Evolutionary conservation across 2,888 invertebrate genomes (phyloP).

Genomic region (Ischnura elegans): DNA sequence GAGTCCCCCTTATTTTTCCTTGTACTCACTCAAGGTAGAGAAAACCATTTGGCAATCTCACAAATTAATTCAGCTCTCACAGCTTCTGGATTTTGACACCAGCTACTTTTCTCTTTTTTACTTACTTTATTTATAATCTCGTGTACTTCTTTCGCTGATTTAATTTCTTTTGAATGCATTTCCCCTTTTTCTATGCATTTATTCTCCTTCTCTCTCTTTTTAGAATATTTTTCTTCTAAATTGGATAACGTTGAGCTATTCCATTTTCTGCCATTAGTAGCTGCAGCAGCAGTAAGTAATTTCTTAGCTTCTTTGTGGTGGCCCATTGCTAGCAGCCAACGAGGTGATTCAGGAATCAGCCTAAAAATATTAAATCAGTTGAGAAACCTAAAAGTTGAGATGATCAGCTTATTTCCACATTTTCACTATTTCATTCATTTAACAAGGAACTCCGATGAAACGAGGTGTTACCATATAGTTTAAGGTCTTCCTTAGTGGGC

Average conservation of each 20-base stretch:
- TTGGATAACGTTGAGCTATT: background rate
- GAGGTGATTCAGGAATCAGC: slow-evolving; percentile 77
- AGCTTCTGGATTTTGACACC: background rate
- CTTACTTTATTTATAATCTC: background rate
- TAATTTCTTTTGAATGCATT: slow-evolving; percentile 12
- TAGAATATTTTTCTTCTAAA: slow-evolving; percentile 22
- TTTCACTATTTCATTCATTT: background rate
- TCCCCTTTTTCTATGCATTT: background rate
- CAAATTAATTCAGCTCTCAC: too few species aligned
- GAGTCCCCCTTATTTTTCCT: too few species aligned
- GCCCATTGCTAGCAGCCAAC: slow-evolving; percentile 76
- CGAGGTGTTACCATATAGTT: too few species aligned
- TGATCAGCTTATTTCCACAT: background rate
- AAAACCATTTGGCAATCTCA: too few species aligned
- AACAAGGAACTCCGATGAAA: too few species aligned
- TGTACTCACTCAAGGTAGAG: too few species aligned
- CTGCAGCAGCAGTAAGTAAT: slow-evolving; percentile 75
- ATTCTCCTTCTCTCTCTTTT: background rate
- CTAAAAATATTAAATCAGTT: slow-evolving; percentile 72
- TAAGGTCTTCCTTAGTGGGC: too few species aligned
- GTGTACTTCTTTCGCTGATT: background rate
- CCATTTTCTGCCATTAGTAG: slow-evolving; percentile 73
- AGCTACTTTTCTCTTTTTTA: background rate
- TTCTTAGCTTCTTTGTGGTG: slow-evolving; percentile 76
- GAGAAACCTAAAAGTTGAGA: too few species aligned